These are phyloP conservation scores for Dipus sagitta DNA, from an alignment of 2,797 vertebrate species.

Conservation along the genomic window DNA sequence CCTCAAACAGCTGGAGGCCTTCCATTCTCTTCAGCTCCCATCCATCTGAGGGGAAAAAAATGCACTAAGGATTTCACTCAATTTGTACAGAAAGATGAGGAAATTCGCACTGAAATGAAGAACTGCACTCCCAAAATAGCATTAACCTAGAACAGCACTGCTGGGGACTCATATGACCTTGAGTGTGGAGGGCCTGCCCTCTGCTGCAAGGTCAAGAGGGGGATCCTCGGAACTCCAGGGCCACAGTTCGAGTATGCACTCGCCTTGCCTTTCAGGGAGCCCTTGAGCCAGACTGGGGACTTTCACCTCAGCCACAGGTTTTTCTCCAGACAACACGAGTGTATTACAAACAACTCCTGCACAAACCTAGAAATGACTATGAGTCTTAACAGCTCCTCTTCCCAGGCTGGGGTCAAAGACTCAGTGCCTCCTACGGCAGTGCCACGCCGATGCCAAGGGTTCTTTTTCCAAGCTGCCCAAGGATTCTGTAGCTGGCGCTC, in stretches of 20 bases:
- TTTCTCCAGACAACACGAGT: slow-evolving; percentile 57
- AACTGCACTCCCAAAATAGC: slow-evolving; percentile 68
- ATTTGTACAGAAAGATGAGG: slow-evolving; percentile 80
- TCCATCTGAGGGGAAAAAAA: slow-evolving; percentile 76
- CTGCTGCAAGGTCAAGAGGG: slow-evolving; percentile 14
- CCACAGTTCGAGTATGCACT: neutral
- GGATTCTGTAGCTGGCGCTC: neutral
- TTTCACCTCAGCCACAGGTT: slow-evolving; percentile 49
- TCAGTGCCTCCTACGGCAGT: too few relatives aligned
- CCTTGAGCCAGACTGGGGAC: neutral
- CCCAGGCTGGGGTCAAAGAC: neutral
- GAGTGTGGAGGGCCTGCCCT: slow-evolving; percentile 12
- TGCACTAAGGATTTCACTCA: slow-evolving; percentile 79
- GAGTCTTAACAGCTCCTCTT: neutral
- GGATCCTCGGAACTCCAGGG: neutral
- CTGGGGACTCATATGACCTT: slow-evolving; percentile 40
- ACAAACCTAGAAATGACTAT: slow-evolving; percentile 39
- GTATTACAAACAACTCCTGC: slow-evolving; percentile 50
- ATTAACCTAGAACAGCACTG: slow-evolving; percentile 66
- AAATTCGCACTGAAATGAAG: slow-evolving; percentile 80
- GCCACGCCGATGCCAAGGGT: neutral
- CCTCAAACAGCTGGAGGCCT: slow-evolving; percentile 85
- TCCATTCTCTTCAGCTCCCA: slow-evolving; percentile 81
- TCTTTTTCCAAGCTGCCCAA: neutral
- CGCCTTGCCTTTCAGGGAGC: neutral